Conservation (phyloP, 2,888 invertebrate genomes). For the Coelogynopora nodosa region DNA sequence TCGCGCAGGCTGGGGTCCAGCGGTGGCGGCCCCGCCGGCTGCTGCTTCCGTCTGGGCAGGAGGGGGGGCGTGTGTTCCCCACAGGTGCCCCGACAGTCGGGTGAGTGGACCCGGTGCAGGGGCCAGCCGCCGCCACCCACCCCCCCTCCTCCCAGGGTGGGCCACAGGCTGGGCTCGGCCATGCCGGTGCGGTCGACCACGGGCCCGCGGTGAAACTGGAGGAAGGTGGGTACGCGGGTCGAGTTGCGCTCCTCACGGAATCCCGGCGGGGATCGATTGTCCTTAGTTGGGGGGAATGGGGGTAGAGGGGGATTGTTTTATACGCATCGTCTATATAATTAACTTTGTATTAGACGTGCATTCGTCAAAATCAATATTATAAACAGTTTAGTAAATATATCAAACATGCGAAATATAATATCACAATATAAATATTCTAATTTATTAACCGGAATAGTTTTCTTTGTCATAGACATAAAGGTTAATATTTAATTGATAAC, state of each 20-base stretch:
- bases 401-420: no score
- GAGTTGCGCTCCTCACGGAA: background rate
- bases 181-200: slow-evolving; percentile 5
- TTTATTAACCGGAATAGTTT: no score
- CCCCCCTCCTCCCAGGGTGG: background rate
- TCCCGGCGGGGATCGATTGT: background rate
- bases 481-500: no score
- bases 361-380: no score
- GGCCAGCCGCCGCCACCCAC: background rate
- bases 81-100: background rate
- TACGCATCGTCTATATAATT: no score
- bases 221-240: background rate
- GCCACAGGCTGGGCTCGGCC: background rate
- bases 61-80: slow-evolving; percentile 9
- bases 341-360: no score
- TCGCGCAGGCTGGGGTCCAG: background rate
- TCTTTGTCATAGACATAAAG: no score
- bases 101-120: background rate
- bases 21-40: background rate
- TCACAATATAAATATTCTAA: no score
- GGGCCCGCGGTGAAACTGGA: background rate
- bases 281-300: background rate
- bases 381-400: no score
- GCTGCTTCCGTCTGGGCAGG: background rate
- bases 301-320: background rate